Percentiles rank a stretch among this genome's conserved stretches.
Evolutionary conservation across 2,797 vertebrate species (phyloP).

Genomic region (Girardinus metallicus): DNA sequence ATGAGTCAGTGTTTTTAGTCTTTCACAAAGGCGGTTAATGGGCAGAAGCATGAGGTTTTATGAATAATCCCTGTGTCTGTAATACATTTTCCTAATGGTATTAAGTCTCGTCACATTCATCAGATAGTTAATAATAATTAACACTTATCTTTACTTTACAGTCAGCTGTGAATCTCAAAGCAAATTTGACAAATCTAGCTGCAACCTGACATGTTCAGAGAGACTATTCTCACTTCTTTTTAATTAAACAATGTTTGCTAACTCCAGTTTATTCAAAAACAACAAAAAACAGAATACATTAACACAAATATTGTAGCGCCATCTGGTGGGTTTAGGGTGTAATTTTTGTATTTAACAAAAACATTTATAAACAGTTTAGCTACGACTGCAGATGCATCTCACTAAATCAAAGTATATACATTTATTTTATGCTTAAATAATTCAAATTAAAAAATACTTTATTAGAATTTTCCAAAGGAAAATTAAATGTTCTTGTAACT

Average conservation of each 20-base stretch:
- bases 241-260: not conserved
- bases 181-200: not conserved
- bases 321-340: conserved; percentile 60
- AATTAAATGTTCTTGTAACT: too few species aligned
- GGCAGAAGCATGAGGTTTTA: conserved; percentile 67
- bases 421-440: not conserved
- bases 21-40: conserved; percentile 14
- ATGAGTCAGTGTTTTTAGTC: conserved; percentile 62
- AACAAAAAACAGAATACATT: not conserved
- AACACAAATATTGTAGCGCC: conserved; percentile 46
- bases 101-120: conserved; percentile 57
- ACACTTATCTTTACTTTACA: conserved; percentile 35
- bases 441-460: not conserved
- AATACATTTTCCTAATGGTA: conserved; percentile 66
- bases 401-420: not conserved
- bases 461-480: too few species aligned
- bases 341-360: not conserved
- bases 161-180: conserved; percentile 19
- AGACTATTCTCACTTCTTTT: not conserved
- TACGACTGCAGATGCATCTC: not conserved
- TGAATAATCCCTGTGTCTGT: conserved; percentile 79
- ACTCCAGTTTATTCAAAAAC: not conserved
- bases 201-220: not conserved
- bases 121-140: conserved; percentile 38
- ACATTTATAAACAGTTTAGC: not conserved